Percentiles rank a stretch among this genome's conserved stretches.
Conservation (phyloP, 2,113 vertebrate species). For the Saguinus imperator region DNA sequence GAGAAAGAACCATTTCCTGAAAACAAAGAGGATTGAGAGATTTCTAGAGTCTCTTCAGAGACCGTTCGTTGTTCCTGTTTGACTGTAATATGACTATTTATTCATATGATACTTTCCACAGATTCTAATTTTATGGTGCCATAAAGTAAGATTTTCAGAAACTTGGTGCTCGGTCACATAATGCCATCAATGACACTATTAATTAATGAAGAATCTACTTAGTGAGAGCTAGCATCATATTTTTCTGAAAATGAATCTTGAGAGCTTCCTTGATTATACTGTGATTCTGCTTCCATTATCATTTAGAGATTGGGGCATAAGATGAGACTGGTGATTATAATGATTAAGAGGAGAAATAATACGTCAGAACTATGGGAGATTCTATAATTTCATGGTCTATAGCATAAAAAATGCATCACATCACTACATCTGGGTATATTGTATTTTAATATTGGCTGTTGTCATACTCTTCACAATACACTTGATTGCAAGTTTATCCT, state of each 20-base stretch:
- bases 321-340: constrained; percentile 78
- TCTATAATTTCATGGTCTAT: constrained; percentile 80
- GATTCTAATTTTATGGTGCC: constrained; percentile 73
- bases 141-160: constrained; percentile 75
- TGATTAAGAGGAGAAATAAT: constrained; percentile 80
- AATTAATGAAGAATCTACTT: constrained; percentile 82
- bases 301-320: constrained; percentile 80
- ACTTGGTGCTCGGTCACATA: constrained; percentile 67
- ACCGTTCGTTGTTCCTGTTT: constrained; percentile 58
- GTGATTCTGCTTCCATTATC: constrained; percentile 78
- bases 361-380: constrained; percentile 75
- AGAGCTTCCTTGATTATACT: constrained; percentile 81
- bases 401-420: constrained; percentile 78
- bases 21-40: neutral
- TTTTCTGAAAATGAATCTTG: constrained; percentile 82
- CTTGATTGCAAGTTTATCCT: constrained; percentile 49
- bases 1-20: constrained; percentile 11
- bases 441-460: constrained; percentile 65
- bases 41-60: constrained; percentile 52
- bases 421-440: constrained; percentile 57
- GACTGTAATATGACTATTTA: constrained; percentile 69
- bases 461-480: constrained; percentile 61
- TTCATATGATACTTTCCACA: constrained; percentile 70
- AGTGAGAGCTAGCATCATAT: constrained; percentile 70
- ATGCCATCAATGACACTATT: constrained; percentile 67